phyloP scores from a whole-genome alignment of 2,888 invertebrate genomes.

The Eupithecia vulgata region DNA sequence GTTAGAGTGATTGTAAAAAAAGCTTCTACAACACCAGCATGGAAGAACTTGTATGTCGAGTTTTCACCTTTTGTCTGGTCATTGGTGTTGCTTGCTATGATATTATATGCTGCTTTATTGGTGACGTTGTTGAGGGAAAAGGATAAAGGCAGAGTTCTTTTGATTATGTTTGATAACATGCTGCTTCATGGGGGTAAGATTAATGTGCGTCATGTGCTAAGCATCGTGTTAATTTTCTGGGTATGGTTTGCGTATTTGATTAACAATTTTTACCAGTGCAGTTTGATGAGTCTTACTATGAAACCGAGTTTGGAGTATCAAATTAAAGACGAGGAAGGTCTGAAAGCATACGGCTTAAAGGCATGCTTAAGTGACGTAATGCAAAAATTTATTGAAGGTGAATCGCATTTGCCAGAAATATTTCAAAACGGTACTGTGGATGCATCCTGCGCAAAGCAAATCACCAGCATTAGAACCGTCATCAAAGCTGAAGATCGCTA shows the following conservation, averaged over 20 bases:
- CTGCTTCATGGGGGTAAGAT: slow-evolving; percentile 51
- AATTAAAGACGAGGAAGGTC: slow-evolving; percentile 42
- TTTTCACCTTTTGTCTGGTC: slow-evolving; percentile 58
- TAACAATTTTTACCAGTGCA: slow-evolving; percentile 50
- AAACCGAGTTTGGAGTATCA: slow-evolving; percentile 45
- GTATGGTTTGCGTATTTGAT: slow-evolving; percentile 56
- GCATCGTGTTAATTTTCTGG: slow-evolving; percentile 56
- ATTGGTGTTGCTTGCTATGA: slow-evolving; percentile 47
- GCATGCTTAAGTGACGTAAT: slow-evolving; percentile 60
- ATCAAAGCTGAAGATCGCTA: slow-evolving; percentile 50
- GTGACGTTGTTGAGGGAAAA: slow-evolving; percentile 40
- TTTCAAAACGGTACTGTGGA: slow-evolving; percentile 12
- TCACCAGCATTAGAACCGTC: slow-evolving; percentile 54
- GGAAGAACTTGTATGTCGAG: slow-evolving; percentile 57
- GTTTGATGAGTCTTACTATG: slow-evolving; percentile 48
- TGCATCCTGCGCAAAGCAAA: slow-evolving; percentile 43
- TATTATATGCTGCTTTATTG: slow-evolving; percentile 48
- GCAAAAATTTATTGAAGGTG: slow-evolving; percentile 34
- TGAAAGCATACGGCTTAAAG: slow-evolving; percentile 45
- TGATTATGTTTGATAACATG: slow-evolving; percentile 54
- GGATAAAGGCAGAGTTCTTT: slow-evolving; percentile 49
- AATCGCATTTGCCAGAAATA: slow-evolving; percentile 14
- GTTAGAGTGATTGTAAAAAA: slow-evolving; percentile 55
- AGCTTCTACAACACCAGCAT: slow-evolving; percentile 47
- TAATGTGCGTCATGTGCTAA: slow-evolving; percentile 41